Evolutionary conservation across 2,888 invertebrate species (phyloP).

Genomic region (Calephelis perditalis): DNA sequence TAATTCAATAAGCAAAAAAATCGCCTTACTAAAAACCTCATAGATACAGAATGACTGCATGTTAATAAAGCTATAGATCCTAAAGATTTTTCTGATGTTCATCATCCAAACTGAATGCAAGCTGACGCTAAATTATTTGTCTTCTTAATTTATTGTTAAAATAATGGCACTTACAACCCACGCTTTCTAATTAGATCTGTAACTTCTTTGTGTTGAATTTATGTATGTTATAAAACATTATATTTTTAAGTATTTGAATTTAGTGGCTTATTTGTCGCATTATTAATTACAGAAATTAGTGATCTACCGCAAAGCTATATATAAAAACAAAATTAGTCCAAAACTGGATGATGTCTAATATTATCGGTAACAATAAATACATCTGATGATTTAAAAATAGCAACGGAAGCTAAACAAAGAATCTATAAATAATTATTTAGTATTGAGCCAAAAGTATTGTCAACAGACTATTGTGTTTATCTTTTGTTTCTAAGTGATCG

Average conservation of each 20-base stretch:
- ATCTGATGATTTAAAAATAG: conserved; percentile 42
- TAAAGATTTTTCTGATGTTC: background rate
- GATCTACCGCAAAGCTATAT: conserved; percentile 51
- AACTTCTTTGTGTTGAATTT: conserved; percentile 20
- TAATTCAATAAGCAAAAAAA: conserved; percentile 19
- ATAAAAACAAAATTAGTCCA: conserved; percentile 29
- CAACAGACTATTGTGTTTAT: conserved; percentile 18
- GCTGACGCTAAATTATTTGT: conserved; percentile 13
- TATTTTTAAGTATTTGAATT: conserved; percentile 15
- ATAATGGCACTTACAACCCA: conserved; percentile 25
- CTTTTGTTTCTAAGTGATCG: conserved; percentile 5
- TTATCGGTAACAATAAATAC: conserved; percentile 39
- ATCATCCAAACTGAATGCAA: conserved; percentile 19
- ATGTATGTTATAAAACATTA: conserved; percentile 19
- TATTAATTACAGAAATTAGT: conserved; percentile 14
- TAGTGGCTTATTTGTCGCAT: conserved; percentile 12
- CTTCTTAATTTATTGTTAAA: conserved; percentile 24
- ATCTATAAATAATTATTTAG: conserved; percentile 49
- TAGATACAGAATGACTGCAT: conserved; percentile 12
- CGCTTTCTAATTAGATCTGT: conserved; percentile 24
- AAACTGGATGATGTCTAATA: conserved; percentile 37
- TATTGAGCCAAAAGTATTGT: conserved; percentile 46
- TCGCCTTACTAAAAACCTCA: conserved; percentile 19
- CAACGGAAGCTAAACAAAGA: conserved; percentile 51
- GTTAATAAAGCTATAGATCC: background rate